Conservation (phyloP, 64 coral and sea anemone species). For the Porites australiensis region DNA sequence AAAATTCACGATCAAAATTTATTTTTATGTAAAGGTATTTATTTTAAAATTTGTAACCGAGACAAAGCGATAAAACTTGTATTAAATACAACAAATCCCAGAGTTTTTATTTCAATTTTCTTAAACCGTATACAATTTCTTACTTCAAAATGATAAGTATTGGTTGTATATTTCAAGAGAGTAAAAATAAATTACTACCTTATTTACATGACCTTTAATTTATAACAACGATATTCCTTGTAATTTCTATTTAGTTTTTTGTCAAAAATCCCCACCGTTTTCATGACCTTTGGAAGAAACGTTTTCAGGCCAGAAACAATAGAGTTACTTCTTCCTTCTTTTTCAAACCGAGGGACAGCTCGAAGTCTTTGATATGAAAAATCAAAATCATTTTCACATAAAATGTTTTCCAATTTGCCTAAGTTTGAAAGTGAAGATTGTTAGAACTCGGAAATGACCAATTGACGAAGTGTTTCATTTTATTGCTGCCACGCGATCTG, state of each 20-base stretch:
- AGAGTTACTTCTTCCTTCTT: too few species aligned
- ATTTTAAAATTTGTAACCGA: not conserved
- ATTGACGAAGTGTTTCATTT: too few species aligned
- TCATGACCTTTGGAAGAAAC: too few species aligned
- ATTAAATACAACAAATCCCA: constrained; percentile 27
- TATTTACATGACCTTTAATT: constrained; percentile 27
- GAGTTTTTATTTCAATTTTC: not conserved
- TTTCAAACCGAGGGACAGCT: too few species aligned
- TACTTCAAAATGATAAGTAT: constrained; percentile 1
- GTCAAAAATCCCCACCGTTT: too few species aligned
- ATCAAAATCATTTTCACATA: too few species aligned
- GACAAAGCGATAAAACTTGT: not conserved
- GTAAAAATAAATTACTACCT: constrained; percentile 55
- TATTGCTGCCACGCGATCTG: too few species aligned
- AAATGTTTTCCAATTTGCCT: too few species aligned
- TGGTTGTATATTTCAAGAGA: not conserved
- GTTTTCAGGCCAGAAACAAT: too few species aligned
- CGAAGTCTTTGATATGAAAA: too few species aligned
- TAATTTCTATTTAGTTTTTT: not conserved
- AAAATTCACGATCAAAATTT: not conserved
- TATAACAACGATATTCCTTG: not conserved
- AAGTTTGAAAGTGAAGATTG: too few species aligned
- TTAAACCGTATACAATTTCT: not conserved
- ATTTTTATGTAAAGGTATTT: not conserved
- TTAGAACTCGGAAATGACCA: too few species aligned